These are phyloP conservation scores for Laothoe populi DNA, from an alignment of 2,888 invertebrate genomes.

Conservation along the genomic window DNA sequence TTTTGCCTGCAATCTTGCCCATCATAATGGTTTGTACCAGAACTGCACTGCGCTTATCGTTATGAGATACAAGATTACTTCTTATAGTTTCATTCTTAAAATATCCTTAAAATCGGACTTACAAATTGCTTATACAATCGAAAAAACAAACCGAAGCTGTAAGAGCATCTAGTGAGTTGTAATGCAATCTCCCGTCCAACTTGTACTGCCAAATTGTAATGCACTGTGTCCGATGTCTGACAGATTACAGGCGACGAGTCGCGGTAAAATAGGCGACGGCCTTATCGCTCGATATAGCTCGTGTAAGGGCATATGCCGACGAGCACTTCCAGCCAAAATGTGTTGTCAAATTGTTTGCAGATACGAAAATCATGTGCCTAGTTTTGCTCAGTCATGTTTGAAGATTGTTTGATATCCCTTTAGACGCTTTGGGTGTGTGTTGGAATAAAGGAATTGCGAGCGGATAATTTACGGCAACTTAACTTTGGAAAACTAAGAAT, in stretches of 20 bases:
- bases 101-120: no score
- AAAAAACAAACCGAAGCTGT: no score
- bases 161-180: no score
- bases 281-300: background rate
- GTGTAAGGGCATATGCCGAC: constrained; percentile 5
- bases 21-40: no score
- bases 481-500: no score
- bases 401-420: constrained; percentile 13
- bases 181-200: background rate
- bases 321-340: constrained; percentile 22
- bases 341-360: constrained; percentile 24
- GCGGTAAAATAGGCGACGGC: constrained; percentile 6
- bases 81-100: no score
- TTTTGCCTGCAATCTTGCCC: no score
- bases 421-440: background rate
- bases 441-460: background rate
- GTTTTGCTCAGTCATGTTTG: constrained; percentile 18
- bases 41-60: no score
- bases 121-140: no score
- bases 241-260: constrained; percentile 17
- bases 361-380: constrained; percentile 16
- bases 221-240: constrained; percentile 7
- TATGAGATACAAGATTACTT: no score
- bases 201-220: constrained; percentile 8
- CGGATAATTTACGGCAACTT: no score